A percentile compares a stretch with the other conserved stretches of the same genome.
Conservation (phyloP, 2,888 invertebrate species). For the Ramazzottius varieornatus region DNA sequence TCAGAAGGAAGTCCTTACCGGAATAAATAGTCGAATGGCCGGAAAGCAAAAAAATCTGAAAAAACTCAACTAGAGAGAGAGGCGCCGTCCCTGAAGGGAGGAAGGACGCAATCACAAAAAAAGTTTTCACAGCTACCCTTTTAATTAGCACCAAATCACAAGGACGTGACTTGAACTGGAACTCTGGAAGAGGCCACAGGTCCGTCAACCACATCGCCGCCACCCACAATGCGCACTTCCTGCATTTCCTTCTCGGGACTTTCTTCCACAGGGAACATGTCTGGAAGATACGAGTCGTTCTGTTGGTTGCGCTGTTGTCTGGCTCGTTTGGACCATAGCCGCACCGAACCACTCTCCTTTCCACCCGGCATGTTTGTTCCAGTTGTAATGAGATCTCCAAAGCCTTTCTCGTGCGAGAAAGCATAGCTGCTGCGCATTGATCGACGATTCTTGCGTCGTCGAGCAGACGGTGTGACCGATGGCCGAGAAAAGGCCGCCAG, state of each 20-base stretch:
- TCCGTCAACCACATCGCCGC: background rate
- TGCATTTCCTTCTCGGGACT: slow-evolving; percentile 1
- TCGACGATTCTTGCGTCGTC: slow-evolving; percentile 50
- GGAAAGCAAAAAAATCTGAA: background rate
- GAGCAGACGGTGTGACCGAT: slow-evolving; percentile 36
- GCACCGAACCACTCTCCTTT: slow-evolving; percentile 8
- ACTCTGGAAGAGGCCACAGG: too few relatives aligned
- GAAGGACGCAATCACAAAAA: background rate
- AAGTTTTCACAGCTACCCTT: background rate
- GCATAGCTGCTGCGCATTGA: slow-evolving; percentile 89
- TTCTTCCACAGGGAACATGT: background rate
- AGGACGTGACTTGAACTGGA: background rate
- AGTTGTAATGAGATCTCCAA: slow-evolving; percentile 81
- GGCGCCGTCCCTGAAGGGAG: too few relatives aligned
- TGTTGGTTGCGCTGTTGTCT: background rate
- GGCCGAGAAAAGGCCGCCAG: slow-evolving; percentile 23
- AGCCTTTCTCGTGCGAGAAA: slow-evolving; percentile 86
- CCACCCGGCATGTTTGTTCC: slow-evolving; percentile 56
- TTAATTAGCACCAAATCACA: background rate
- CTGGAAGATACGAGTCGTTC: background rate
- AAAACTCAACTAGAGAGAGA: too few relatives aligned
- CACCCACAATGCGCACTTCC: background rate
- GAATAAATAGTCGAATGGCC: background rate
- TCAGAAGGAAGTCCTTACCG: background rate
- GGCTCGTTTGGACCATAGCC: background rate